A percentile compares a stretch with the other conserved stretches of the same genome.
Evolutionary conservation across 1,140 invertebrate species (phyloP).

Genomic region (Apocrypta bakeri): DNA sequence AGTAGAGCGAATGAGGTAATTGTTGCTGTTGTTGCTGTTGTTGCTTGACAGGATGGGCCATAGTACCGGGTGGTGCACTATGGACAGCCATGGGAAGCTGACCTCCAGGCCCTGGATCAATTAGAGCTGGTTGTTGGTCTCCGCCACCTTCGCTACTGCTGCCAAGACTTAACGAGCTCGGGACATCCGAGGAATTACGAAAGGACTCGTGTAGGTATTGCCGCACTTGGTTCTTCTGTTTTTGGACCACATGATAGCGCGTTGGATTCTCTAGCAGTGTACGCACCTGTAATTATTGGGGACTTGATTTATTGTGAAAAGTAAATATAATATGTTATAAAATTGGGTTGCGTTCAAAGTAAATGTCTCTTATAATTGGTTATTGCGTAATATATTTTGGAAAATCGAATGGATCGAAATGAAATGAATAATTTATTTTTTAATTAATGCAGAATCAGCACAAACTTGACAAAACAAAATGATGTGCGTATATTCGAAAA

Average conservation of each 20-base stretch:
- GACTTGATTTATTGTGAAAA: too few relatives aligned
- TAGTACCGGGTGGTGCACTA: constrained; percentile 66
- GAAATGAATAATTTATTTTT: too few relatives aligned
- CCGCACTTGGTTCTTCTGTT: constrained; percentile 90
- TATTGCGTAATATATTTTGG: too few relatives aligned
- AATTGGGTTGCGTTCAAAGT: too few relatives aligned
- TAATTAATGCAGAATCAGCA: too few relatives aligned
- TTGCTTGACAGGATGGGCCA: constrained; percentile 52
- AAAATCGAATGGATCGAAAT: neutral
- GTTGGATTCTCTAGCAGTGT: constrained; percentile 93
- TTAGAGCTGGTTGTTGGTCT: constrained; percentile 56
- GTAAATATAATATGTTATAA: too few relatives aligned
- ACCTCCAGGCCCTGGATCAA: constrained; percentile 55
- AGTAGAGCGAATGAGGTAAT: constrained; percentile 59
- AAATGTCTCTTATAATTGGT: too few relatives aligned
- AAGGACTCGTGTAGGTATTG: constrained; percentile 89
- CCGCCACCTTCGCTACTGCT: neutral
- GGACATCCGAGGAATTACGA: constrained; percentile 61
- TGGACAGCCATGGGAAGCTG: constrained; percentile 64
- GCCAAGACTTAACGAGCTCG: constrained; percentile 25
- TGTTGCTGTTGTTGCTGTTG: constrained; percentile 31
- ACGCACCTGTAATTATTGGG: constrained; percentile 86
- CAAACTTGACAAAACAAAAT: too few relatives aligned
- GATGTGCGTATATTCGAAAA: too few relatives aligned
- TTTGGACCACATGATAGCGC: constrained; percentile 92